These are phyloP conservation scores for Silurus glanis DNA, from an alignment of 2,113 vertebrate species.

Conservation along the genomic window DNA sequence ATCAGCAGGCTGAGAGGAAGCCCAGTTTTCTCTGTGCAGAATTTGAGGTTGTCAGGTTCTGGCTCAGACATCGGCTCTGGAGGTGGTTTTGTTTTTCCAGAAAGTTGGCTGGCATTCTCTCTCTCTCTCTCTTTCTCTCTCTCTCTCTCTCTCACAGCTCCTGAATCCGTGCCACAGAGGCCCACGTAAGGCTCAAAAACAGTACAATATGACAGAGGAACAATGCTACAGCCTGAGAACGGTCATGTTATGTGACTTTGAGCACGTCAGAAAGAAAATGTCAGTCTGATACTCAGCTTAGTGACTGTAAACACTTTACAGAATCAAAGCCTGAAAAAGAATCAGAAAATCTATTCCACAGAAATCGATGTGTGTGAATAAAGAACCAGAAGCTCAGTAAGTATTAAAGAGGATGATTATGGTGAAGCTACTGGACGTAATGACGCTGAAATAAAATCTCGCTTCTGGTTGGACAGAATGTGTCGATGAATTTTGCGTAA, in stretches of 20 bases:
- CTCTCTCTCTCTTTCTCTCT: neutral
- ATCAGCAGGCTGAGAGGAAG: conserved; percentile 38
- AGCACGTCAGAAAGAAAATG: neutral
- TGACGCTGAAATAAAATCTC: neutral
- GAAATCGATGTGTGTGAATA: neutral
- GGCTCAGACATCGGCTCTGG: conserved; percentile 27
- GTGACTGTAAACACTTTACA: neutral
- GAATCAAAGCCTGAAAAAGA: neutral
- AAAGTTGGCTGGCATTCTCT: conserved; percentile 49
- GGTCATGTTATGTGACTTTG: neutral
- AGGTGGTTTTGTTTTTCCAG: conserved; percentile 54
- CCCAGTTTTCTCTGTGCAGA: neutral
- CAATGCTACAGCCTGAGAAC: neutral
- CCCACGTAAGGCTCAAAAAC: conserved; percentile 41
- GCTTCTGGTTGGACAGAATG: neutral
- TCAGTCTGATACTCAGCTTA: too few species aligned
- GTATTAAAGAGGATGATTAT: neutral
- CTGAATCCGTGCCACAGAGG: conserved; percentile 44
- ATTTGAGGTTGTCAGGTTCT: conserved; percentile 37
- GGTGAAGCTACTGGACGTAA: neutral
- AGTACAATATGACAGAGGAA: conserved; percentile 16
- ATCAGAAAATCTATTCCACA: neutral
- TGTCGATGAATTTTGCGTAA: neutral
- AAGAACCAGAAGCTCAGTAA: neutral
- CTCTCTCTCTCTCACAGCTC: conserved; percentile 17